phyloP scores from a whole-genome alignment of 1,140 invertebrate species.

The Vanessa atalanta region DNA sequence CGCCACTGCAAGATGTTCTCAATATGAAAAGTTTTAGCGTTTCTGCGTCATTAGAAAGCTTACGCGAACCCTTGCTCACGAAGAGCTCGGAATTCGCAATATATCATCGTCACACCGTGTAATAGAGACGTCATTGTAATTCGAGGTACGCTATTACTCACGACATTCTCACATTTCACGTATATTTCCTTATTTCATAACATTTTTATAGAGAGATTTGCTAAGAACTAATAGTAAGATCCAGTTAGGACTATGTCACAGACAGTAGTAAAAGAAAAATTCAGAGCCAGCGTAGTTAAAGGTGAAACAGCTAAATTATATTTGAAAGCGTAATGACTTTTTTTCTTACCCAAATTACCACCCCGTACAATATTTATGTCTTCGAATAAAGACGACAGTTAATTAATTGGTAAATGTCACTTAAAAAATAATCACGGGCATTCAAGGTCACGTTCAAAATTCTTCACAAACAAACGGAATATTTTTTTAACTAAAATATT shows the following conservation, averaged over 20 bases:
- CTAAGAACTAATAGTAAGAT: not conserved
- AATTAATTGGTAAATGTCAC: too few species aligned
- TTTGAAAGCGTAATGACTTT: too few species aligned
- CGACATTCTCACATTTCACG: not conserved
- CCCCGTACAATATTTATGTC: too few species aligned
- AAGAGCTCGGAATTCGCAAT: not conserved
- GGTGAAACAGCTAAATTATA: too few species aligned
- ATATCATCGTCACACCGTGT: not conserved
- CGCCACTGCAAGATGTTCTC: not conserved
- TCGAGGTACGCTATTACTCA: not conserved
- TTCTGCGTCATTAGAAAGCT: slow-evolving; percentile 20
- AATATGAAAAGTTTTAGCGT: not conserved
- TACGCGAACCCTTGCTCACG: slow-evolving; percentile 13
- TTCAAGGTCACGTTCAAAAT: too few species aligned
- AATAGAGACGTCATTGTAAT: not conserved
- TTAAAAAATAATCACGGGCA: too few species aligned
- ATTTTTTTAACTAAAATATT: too few species aligned
- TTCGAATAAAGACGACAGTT: too few species aligned
- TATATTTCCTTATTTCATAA: not conserved
- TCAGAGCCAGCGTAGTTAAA: too few species aligned
- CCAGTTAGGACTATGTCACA: not conserved
- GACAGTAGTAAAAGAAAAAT: too few species aligned
- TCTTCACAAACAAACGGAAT: too few species aligned
- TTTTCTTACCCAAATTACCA: too few species aligned
- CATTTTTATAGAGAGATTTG: not conserved